These are phyloP conservation scores for crab-eating macaque (Macaca fascicularis) DNA, from an alignment of 2,113 vertebrate genomes.

Conservation along the genomic window DNA sequence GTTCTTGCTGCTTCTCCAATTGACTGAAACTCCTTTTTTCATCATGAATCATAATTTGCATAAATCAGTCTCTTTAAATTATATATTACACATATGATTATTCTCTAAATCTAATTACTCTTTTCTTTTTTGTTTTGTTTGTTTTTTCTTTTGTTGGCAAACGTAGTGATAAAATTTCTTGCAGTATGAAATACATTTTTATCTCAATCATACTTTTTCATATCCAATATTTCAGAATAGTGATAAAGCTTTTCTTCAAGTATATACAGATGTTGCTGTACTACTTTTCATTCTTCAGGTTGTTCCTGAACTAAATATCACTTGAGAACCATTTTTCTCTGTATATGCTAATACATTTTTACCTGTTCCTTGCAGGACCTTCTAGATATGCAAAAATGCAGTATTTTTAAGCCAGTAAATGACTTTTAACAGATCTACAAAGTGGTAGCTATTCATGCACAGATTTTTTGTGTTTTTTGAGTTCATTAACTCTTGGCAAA, in stretches of 20 bases:
- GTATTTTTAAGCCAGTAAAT: background rate
- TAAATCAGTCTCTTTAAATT: background rate
- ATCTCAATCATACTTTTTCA: background rate
- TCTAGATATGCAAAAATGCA: background rate
- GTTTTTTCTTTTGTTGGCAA: background rate
- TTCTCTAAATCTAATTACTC: background rate
- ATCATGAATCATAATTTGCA: background rate
- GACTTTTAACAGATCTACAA: background rate
- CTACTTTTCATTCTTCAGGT: background rate
- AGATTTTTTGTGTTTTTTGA: background rate
- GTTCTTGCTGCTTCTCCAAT: background rate
- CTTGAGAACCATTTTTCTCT: background rate
- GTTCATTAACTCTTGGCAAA: background rate
- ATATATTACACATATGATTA: background rate
- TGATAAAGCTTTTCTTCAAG: background rate
- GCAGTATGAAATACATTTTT: background rate
- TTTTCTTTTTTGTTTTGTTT: background rate
- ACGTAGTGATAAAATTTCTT: background rate
- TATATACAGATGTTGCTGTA: accelerated
- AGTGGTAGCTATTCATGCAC: background rate
- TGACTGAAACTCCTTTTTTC: background rate
- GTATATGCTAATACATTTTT: background rate
- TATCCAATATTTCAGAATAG: background rate
- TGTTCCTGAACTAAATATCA: background rate
- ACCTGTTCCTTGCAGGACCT: background rate